Conservation (phyloP, 2,888 invertebrate genomes). For the Xestia sexstrigata region DNA sequence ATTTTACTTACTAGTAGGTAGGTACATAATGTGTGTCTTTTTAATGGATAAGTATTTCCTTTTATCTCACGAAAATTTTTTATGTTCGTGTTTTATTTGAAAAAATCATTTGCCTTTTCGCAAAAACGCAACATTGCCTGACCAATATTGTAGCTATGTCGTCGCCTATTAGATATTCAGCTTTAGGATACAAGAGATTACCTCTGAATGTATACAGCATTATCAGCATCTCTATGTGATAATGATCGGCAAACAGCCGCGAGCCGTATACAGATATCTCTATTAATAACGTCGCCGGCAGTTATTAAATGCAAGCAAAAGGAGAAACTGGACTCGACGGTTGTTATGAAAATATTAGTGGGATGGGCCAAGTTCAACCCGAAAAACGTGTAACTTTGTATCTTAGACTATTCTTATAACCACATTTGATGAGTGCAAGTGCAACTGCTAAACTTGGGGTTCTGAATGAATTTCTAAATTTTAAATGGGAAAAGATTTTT, state of each 20-base stretch:
- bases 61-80: no score
- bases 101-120: not conserved
- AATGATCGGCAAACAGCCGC: conserved; percentile 49
- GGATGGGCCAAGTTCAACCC: conserved; percentile 27
- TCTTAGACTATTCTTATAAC: no score
- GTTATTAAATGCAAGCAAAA: conserved; percentile 38
- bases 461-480: no score
- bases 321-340: conserved; percentile 10
- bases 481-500: no score
- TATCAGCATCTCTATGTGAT: conserved; percentile 11
- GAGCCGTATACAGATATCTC: conserved; percentile 50
- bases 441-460: no score
- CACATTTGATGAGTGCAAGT: no score
- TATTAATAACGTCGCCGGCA: conserved; percentile 46
- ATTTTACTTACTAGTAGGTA: no score
- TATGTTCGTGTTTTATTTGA: not conserved
- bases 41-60: no score
- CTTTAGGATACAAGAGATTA: conserved; percentile 11
- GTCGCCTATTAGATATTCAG: not conserved
- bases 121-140: not conserved
- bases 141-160: not conserved
- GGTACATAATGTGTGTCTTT: no score
- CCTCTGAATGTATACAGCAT: not conserved
- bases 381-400: no score
- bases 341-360: not conserved